Evolutionary conservation across 1,140 invertebrate species (phyloP).

Genomic region (Drosophila funebris): DNA sequence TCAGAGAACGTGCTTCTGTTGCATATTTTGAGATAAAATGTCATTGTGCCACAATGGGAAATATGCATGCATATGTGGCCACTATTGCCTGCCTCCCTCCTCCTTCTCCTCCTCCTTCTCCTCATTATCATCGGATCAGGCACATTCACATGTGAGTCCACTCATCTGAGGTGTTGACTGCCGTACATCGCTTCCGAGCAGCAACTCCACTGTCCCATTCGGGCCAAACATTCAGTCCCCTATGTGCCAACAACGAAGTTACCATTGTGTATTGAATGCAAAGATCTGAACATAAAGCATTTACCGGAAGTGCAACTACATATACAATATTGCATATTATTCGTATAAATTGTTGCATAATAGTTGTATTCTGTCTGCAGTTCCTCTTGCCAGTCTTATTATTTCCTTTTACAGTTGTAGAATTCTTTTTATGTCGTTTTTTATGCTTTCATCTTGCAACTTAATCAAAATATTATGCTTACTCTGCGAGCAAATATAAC

Average conservation of each 20-base stretch:
- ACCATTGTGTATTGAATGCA: conserved; percentile 15
- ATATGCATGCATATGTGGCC: conserved; percentile 4
- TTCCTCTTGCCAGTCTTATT: background rate
- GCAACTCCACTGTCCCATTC: conserved; percentile 4
- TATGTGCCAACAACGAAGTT: background rate
- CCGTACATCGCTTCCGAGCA: background rate
- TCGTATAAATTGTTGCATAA: conserved; percentile 25
- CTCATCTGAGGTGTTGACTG: conserved; percentile 18
- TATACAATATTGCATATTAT: background rate
- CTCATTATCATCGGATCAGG: conserved; percentile 62
- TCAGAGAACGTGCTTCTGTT: conserved; percentile 77
- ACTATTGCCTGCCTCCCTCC: too few relatives aligned
- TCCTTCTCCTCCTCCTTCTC: background rate
- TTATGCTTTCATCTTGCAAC: too few relatives aligned
- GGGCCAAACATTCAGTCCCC: background rate
- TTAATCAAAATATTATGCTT: too few relatives aligned
- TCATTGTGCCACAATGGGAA: conserved; percentile 65
- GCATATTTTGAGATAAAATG: conserved; percentile 77
- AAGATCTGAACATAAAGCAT: conserved; percentile 13
- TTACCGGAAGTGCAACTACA: conserved; percentile 36
- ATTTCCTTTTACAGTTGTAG: background rate
- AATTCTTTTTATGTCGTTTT: background rate
- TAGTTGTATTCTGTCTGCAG: background rate
- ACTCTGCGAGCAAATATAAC: too few relatives aligned
- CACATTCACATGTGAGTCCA: conserved; percentile 60